Conservation (phyloP, 2,888 invertebrate species). For the Chromoteleia sp. region DNA sequence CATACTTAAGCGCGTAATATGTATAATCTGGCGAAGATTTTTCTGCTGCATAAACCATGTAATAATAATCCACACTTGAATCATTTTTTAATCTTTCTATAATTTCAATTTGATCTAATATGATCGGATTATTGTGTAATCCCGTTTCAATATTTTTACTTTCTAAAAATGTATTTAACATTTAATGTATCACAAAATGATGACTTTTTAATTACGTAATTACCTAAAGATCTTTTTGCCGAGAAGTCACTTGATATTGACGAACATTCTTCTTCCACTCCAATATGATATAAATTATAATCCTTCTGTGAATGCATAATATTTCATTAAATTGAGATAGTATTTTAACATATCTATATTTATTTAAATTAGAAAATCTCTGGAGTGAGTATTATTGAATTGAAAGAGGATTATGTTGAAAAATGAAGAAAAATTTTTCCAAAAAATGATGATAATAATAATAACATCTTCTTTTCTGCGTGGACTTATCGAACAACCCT, state of each 20-base stretch:
- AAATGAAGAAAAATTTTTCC: too few relatives aligned
- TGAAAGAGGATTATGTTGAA: too few relatives aligned
- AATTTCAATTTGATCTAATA: conserved; percentile 84
- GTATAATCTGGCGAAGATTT: conserved; percentile 90
- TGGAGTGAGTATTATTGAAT: too few relatives aligned
- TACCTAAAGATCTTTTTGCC: background rate
- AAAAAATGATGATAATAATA: too few relatives aligned
- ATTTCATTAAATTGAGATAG: background rate
- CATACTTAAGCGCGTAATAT: conserved; percentile 91
- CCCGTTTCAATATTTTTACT: background rate
- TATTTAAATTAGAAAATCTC: conserved; percentile 2
- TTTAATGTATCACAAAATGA: background rate
- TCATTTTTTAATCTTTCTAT: conserved; percentile 86
- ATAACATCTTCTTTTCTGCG: too few relatives aligned
- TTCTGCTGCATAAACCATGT: conserved; percentile 91
- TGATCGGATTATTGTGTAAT: conserved; percentile 71
- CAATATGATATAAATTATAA: conserved; percentile 3
- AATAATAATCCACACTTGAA: conserved; percentile 87
- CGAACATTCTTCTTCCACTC: conserved; percentile 11
- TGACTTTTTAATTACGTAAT: background rate
- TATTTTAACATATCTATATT: too few relatives aligned
- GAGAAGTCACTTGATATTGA: background rate
- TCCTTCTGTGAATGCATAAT: background rate
- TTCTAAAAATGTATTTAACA: background rate
- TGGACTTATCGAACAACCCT: too few relatives aligned